These are phyloP conservation scores for Ictalurus punctatus DNA, from an alignment of 2,113 vertebrate genomes.

Conservation along the genomic window DNA sequence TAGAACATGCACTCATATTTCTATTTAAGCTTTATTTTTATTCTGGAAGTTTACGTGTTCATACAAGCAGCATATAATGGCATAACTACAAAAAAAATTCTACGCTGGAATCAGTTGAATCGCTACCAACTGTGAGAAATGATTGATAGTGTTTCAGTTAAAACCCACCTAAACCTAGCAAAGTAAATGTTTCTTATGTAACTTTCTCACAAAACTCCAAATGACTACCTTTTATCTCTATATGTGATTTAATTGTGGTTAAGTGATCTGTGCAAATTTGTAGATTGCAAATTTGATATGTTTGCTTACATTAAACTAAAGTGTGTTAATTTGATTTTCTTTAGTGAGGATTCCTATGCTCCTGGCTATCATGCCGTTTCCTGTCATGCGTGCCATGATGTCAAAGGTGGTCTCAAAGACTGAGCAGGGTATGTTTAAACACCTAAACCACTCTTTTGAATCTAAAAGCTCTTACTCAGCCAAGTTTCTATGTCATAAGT, in stretches of 20 bases:
- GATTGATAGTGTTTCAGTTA: neutral
- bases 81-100: neutral
- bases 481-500: neutral
- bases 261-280: neutral
- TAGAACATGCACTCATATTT: neutral
- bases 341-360: slow-evolving; percentile 83
- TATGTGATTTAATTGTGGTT: neutral
- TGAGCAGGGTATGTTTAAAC: slow-evolving; percentile 84
- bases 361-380: slow-evolving; percentile 82
- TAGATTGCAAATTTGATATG: neutral
- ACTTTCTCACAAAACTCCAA: neutral
- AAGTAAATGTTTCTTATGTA: neutral
- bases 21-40: neutral
- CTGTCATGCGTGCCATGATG: slow-evolving; percentile 90
- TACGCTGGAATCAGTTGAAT: neutral
- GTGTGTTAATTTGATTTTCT: slow-evolving; percentile 37
- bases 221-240: neutral
- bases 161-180: neutral
- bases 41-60: neutral
- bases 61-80: neutral
- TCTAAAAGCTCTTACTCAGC: slow-evolving; percentile 28
- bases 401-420: slow-evolving; percentile 84
- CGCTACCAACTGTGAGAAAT: neutral
- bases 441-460: neutral
- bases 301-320: neutral